phyloP scores from a whole-genome alignment of 2,113 vertebrate species.

The Struthio camelus region DNA sequence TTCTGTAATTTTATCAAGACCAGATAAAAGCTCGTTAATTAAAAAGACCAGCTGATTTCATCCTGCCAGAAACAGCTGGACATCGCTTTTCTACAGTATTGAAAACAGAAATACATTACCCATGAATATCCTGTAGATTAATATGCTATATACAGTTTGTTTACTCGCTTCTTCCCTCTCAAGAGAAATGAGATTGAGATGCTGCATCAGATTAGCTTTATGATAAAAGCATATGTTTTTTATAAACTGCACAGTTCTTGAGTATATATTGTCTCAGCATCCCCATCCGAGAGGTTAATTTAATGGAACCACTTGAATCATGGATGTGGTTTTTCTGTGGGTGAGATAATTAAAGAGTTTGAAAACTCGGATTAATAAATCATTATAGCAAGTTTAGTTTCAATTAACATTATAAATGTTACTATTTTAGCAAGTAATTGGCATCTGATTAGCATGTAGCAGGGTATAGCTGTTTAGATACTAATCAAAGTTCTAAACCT shows the following conservation, averaged over 20 bases:
- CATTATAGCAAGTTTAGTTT: slow-evolving; percentile 67
- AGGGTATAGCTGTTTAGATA: slow-evolving; percentile 47
- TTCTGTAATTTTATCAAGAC: background rate
- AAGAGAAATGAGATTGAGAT: background rate
- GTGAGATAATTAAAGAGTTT: slow-evolving; percentile 68
- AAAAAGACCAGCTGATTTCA: background rate
- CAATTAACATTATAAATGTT: slow-evolving; percentile 71
- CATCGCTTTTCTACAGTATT: background rate
- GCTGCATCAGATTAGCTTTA: background rate
- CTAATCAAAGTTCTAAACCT: slow-evolving; percentile 57
- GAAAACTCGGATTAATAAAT: slow-evolving; percentile 74
- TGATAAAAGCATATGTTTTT: background rate
- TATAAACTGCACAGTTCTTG: background rate
- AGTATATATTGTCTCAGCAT: slow-evolving; percentile 7
- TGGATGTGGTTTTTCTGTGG: slow-evolving; percentile 27
- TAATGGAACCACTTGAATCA: slow-evolving; percentile 51
- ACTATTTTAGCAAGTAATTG: slow-evolving; percentile 67
- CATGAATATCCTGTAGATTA: background rate
- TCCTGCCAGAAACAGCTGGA: background rate
- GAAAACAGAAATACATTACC: background rate
- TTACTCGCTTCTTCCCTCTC: background rate
- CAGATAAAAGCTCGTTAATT: background rate
- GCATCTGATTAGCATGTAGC: slow-evolving; percentile 65
- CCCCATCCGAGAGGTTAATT: slow-evolving; percentile 4
- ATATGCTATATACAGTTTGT: background rate